Base-by-base conservation (phyloP, 64 coral and sea anemone genomes). In the Montipora sp. region DNA sequence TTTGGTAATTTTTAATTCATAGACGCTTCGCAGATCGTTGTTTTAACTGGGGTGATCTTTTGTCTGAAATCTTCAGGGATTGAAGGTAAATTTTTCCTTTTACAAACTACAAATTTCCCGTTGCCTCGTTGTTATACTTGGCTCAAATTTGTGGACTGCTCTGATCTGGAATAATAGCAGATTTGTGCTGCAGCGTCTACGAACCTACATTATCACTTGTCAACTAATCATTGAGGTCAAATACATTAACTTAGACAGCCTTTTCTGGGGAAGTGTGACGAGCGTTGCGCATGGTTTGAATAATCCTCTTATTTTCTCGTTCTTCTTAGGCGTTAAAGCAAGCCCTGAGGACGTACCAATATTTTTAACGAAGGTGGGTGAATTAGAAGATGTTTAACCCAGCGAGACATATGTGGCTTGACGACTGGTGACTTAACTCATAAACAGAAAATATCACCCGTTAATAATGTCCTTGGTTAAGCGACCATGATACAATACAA, bases 1-100 rank as follows among this genome's bases (percentile, higher is more conserved):
- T 93, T 93, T 79, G 71, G 91, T 93, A 87, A 93, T 93, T 93
- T 93, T 93, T 93, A 87, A 93, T 93, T 93, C 83, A 93, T 93
- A 93, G 88, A 93, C 91, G 83, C 27, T 88, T 73, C 75, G 76
- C 47, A 87, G 82, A 85, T 93, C 83, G 84, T 80, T 57, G 83
- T 87, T 36, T 87, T 87, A 81, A 80, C 75, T 87, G 80, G 83
- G 91, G 76, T 73, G 77, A 80, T 70, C 63, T 78, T 90, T 80
- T 59, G 89, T 80, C 73, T 51, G n/a, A 71, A 69, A 69, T 80
- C 47, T 79, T 51, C 16, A 66, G 73, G 77, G 55, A 63, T 71
- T 80, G 58, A 90, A 51, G 74, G 50, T 51, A 80, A 70, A 69
- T 78, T 51, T 70, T 90, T 60, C n/a, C 14, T 70, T 78, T 70